Percentiles rank a stretch among this genome's conserved stretches.
phyloP scores from a whole-genome alignment of 2,797 vertebrate species.

The Pelodytes ibericus region DNA sequence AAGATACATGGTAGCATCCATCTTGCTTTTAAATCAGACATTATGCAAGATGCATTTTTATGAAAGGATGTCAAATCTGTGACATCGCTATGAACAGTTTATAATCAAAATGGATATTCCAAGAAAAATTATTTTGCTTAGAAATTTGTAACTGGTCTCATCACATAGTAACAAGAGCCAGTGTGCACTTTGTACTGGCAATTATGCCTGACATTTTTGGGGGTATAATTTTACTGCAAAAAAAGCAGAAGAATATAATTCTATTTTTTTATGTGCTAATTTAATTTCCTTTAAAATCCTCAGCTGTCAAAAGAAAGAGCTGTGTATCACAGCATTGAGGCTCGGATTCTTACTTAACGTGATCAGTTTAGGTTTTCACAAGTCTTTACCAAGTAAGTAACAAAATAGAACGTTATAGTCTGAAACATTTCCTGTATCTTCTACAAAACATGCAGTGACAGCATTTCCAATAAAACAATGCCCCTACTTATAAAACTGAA shows the following conservation, averaged over 20 bases:
- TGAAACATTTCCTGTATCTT: slow-evolving; percentile 72
- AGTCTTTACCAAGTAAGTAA: slow-evolving; percentile 71
- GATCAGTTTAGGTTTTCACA: slow-evolving; percentile 53
- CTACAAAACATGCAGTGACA: slow-evolving; percentile 62
- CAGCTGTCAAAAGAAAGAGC: neutral
- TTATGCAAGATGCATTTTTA: no score
- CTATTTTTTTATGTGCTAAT: neutral
- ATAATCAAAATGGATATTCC: no score
- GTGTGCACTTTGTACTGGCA: neutral
- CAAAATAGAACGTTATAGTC: slow-evolving; percentile 72
- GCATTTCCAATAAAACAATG: slow-evolving; percentile 67
- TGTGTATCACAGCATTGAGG: neutral
- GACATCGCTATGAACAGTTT: no score
- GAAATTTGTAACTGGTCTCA: neutral
- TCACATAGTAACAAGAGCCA: neutral
- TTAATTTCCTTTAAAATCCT: slow-evolving; percentile 1
- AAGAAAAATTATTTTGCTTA: no score
- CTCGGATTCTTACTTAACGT: neutral
- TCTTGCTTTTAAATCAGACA: no score
- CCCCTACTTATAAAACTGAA: slow-evolving; percentile 66
- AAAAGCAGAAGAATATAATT: neutral
- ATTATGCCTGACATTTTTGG: neutral
- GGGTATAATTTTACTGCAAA: neutral
- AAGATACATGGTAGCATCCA: no score
- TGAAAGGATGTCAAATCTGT: no score